Conservation (phyloP, 2,797 vertebrate species). For the Liparis tanakae region DNA sequence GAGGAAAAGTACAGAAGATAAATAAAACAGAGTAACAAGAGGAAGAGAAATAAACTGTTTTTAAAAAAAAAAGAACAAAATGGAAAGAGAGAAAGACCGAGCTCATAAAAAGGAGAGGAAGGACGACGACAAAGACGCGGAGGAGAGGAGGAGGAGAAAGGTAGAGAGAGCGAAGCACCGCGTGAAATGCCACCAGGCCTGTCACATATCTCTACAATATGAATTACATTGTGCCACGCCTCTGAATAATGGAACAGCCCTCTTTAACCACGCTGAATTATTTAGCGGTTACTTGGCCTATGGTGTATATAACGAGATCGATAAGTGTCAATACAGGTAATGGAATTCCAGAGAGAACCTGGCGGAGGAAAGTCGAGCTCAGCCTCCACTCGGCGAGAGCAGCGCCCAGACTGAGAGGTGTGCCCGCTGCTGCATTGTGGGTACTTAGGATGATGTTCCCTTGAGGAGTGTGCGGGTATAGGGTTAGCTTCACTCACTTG, state of each 20-base stretch:
- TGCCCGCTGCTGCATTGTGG: slow-evolving; percentile 20
- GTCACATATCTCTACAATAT: slow-evolving; percentile 87
- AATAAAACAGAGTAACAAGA: not conserved
- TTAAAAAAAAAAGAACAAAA: slow-evolving; percentile 8
- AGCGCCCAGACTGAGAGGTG: not conserved
- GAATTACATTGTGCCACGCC: slow-evolving; percentile 85
- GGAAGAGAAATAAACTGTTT: slow-evolving; percentile 4
- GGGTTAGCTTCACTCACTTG: not conserved
- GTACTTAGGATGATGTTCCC: slow-evolving; percentile 19
- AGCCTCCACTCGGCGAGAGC: slow-evolving; percentile 41
- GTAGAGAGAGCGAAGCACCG: slow-evolving; percentile 54
- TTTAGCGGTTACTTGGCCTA: slow-evolving; percentile 81
- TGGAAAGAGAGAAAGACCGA: slow-evolving; percentile 25
- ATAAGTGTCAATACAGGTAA: slow-evolving; percentile 82
- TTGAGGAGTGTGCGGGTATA: slow-evolving; percentile 2
- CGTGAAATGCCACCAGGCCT: slow-evolving; percentile 79
- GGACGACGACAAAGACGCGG: slow-evolving; percentile 34
- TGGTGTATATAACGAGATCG: slow-evolving; percentile 84
- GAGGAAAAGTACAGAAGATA: slow-evolving; percentile 12
- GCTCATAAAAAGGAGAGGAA: slow-evolving; percentile 5
- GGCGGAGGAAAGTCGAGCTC: slow-evolving; percentile 64
- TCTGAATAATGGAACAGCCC: slow-evolving; percentile 86
- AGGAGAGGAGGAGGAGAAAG: slow-evolving; percentile 41
- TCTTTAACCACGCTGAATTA: slow-evolving; percentile 88
- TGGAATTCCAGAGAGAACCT: slow-evolving; percentile 78